Evolutionary conservation across 2,797 vertebrate genomes (phyloP).

Genomic region (Malurus leucopterus): DNA sequence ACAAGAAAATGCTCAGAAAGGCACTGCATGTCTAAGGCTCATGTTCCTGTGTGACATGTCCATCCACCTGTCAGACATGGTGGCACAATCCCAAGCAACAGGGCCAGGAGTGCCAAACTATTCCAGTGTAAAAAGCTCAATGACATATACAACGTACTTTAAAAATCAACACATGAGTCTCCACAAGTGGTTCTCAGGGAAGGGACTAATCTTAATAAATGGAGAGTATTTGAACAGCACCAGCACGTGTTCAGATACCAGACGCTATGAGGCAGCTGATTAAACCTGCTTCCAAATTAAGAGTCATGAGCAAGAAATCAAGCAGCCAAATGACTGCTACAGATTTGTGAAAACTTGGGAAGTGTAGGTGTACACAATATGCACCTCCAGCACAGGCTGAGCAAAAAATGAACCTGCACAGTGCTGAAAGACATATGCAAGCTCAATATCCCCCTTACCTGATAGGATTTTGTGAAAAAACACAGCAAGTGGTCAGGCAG

Average conservation of each 20-base stretch:
- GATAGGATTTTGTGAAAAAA: neutral
- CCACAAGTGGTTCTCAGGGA: neutral
- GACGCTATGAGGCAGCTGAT: neutral
- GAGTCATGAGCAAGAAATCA: neutral
- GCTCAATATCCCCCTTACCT: neutral
- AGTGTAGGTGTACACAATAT: neutral
- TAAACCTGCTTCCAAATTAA: neutral
- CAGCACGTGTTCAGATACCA: neutral
- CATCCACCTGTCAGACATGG: neutral
- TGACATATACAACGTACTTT: neutral
- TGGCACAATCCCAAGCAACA: neutral
- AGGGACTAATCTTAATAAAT: neutral
- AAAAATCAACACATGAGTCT: neutral
- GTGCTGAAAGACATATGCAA: neutral
- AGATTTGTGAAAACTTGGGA: neutral
- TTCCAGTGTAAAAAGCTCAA: neutral
- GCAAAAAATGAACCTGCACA: neutral
- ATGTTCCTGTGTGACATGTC: accelerated
- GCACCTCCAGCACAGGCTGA: neutral
- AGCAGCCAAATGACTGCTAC: neutral
- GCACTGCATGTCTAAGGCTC: neutral
- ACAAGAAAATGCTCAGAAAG: neutral
- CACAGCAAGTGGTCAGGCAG: neutral
- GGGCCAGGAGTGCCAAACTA: neutral
- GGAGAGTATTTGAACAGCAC: neutral